Evolutionary conservation across 2,797 vertebrate genomes (phyloP).

Genomic region (Anguilla anguilla): DNA sequence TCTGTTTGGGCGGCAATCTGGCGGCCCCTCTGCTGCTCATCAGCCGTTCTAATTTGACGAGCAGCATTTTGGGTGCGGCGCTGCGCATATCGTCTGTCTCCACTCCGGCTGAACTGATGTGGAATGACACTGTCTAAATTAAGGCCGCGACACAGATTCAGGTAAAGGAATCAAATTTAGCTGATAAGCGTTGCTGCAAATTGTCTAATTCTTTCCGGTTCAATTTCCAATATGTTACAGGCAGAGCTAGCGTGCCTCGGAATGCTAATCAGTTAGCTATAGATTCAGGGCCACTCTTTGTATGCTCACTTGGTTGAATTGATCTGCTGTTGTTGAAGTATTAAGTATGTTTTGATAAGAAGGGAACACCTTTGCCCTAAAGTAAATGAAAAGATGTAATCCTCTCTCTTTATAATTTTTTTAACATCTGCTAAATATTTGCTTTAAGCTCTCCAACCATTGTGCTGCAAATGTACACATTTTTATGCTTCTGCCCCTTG

Average conservation of each 20-base stretch:
- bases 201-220: conserved; percentile 12
- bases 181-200: background rate
- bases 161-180: conserved; percentile 23
- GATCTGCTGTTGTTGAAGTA: background rate
- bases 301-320: background rate
- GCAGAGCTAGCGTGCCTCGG: conserved; percentile 6
- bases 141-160: conserved; percentile 27
- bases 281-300: background rate
- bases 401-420: background rate
- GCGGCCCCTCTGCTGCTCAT: conserved; percentile 42
- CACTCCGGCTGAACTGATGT: conserved; percentile 47
- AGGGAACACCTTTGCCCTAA: background rate
- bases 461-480: background rate
- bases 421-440: background rate
- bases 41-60: conserved; percentile 34
- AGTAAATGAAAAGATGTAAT: background rate
- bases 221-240: conserved; percentile 6
- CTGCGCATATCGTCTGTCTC: conserved; percentile 45
- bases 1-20: conserved; percentile 39
- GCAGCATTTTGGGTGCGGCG: conserved; percentile 18
- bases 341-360: background rate
- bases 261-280: conserved; percentile 10
- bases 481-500: background rate
- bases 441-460: background rate
- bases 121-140: conserved; percentile 26